Percentiles rank a stretch among this genome's conserved stretches.
Conservation (phyloP, 37 sponge, comb jelly and placozoan genomes). For the Amphimedon queenslandica region DNA sequence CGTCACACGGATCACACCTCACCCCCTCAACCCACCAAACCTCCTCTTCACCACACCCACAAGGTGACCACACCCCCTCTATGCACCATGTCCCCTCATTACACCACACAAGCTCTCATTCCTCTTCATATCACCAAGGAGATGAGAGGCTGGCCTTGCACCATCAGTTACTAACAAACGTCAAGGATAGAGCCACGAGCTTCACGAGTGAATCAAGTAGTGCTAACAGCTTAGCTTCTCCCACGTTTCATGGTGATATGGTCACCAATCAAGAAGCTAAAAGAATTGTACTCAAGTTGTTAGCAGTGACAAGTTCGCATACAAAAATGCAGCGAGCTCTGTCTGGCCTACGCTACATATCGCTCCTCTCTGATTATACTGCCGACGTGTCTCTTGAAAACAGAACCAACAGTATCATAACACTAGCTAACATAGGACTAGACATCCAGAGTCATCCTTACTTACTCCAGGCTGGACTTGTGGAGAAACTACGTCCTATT, state of each 20-base stretch:
- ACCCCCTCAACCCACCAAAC: neutral
- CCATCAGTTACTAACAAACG: neutral
- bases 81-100: too few species aligned
- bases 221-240: constrained; percentile 5
- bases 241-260: constrained; percentile 32
- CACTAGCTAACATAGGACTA: constrained; percentile 73
- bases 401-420: constrained; percentile 51
- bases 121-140: too few species aligned
- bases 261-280: constrained; percentile 47
- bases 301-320: constrained; percentile 56
- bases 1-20: neutral
- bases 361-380: constrained; percentile 27
- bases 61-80: neutral
- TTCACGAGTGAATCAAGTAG: constrained; percentile 5
- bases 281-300: constrained; percentile 69
- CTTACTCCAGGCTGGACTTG: constrained; percentile 23
- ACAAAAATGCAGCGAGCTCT: constrained; percentile 51
- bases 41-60: neutral
- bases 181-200: neutral
- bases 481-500: constrained; percentile 20
- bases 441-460: constrained; percentile 41
- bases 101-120: too few species aligned
- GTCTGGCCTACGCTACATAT: constrained; percentile 16
- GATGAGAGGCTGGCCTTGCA: too few species aligned
- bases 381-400: constrained; percentile 49